A percentile compares a stretch with the other conserved stretches of the same genome.
These are phyloP conservation scores for Chiloscyllium plagiosum DNA, from an alignment of 2,113 vertebrate species.

Conservation along the genomic window DNA sequence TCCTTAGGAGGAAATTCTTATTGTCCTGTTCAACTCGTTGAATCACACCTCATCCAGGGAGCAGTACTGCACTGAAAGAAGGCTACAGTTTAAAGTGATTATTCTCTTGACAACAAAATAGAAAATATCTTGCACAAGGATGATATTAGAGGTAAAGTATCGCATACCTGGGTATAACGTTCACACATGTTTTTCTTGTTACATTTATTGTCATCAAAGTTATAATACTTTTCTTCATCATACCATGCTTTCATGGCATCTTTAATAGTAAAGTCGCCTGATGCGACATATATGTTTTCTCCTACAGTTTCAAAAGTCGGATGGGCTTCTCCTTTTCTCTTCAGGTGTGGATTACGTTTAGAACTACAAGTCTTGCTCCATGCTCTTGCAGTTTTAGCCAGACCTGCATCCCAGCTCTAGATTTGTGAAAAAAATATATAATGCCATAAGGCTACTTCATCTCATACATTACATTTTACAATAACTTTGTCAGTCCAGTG, in stretches of 20 bases:
- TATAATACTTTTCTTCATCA: background rate
- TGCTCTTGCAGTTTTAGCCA: conserved; percentile 33
- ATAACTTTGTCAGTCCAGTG: background rate
- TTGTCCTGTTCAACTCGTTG: background rate
- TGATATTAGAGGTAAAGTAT: background rate
- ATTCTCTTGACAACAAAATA: background rate
- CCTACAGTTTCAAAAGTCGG: conserved; percentile 1
- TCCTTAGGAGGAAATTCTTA: background rate
- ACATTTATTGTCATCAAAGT: background rate
- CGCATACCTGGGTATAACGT: background rate
- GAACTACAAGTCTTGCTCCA: conserved; percentile 30
- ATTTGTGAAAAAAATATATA: background rate
- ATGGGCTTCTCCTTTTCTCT: background rate
- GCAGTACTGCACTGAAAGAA: background rate
- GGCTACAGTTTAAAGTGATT: background rate
- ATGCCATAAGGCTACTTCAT: background rate
- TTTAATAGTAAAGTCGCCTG: background rate
- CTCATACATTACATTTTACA: background rate
- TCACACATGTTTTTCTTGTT: background rate
- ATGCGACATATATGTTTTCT: conserved; percentile 8
- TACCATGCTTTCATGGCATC: background rate
- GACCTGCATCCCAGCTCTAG: conserved; percentile 35
- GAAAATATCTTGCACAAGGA: background rate
- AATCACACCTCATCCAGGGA: background rate
- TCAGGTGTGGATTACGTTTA: background rate